These are phyloP conservation scores for Coracias cyanogaster DNA, from an alignment of 2,797 vertebrate species.

Conservation along the genomic window DNA sequence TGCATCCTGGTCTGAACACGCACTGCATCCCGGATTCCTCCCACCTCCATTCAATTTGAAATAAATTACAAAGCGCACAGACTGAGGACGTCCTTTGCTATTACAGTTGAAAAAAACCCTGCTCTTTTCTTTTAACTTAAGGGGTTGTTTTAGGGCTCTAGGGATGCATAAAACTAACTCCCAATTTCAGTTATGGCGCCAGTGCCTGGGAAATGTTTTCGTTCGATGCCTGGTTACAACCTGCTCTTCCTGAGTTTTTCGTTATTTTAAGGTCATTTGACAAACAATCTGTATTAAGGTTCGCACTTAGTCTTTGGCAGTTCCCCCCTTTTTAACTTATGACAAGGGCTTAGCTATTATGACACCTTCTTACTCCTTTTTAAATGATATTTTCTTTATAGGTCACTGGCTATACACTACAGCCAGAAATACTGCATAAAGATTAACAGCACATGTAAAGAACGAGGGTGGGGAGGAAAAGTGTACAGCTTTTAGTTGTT, in stretches of 20 bases:
- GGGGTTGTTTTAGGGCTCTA: not conserved
- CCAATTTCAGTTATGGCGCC: not conserved
- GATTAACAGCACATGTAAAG: not conserved
- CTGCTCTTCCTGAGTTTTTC: not conserved
- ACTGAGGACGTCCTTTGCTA: not conserved
- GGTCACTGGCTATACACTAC: not conserved
- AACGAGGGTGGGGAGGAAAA: not conserved
- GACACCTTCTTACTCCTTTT: not conserved
- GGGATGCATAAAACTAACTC: not conserved
- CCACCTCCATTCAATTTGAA: not conserved
- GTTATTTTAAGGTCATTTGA: not conserved
- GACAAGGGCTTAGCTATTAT: not conserved
- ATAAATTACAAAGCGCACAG: not conserved
- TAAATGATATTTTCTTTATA: not conserved
- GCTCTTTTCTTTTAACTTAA: not conserved
- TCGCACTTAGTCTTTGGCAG: not conserved
- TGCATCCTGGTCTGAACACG: not conserved
- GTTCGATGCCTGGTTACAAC: not conserved
- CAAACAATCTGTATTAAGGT: not conserved
- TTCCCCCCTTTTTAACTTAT: not conserved
- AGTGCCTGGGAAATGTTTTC: not conserved
- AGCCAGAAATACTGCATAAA: not conserved
- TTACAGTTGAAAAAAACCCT: not conserved
- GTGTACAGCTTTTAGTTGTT: rapidly evolving
- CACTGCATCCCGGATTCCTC: not conserved